Evolutionary conservation across 1,140 invertebrate genomes (phyloP).

Genomic region (Rhynchophorus ferrugineus): DNA sequence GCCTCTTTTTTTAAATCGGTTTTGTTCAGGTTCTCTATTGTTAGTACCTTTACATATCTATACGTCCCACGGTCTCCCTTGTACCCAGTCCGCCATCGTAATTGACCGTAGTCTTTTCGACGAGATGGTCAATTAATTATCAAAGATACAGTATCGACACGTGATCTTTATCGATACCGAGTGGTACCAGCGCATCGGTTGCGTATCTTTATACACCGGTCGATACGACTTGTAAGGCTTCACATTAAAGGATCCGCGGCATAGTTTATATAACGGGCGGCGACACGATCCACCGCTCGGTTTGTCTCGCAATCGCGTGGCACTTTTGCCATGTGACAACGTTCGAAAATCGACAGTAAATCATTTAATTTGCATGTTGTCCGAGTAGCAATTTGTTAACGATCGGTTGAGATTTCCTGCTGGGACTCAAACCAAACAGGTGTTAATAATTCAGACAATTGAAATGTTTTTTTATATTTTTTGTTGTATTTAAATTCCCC

Average conservation of each 20-base stretch:
- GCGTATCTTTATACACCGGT: constrained; percentile 5
- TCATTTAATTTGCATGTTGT: no score
- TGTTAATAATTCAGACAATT: no score
- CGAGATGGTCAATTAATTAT: constrained; percentile 25
- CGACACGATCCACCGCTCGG: neutral
- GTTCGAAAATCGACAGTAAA: no score
- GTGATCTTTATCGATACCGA: constrained; percentile 10
- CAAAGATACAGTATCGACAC: constrained; percentile 15
- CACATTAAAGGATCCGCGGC: neutral
- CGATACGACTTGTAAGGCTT: neutral
- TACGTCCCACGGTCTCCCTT: neutral
- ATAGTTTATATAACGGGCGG: neutral
- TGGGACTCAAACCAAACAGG: no score
- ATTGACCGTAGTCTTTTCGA: constrained; percentile 4
- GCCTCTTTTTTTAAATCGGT: neutral
- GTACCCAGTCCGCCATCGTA: neutral
- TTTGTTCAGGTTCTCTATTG: neutral
- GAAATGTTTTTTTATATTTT: no score
- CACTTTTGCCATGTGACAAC: no score
- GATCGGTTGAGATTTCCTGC: no score
- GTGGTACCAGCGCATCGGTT: constrained; percentile 2
- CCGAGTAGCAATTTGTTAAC: no score
- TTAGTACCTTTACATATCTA: neutral
- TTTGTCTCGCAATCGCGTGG: neutral
- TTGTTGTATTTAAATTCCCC: no score